These are phyloP conservation scores for Cylloceria caligata DNA, from an alignment of 2,888 invertebrate genomes.

Conservation along the genomic window DNA sequence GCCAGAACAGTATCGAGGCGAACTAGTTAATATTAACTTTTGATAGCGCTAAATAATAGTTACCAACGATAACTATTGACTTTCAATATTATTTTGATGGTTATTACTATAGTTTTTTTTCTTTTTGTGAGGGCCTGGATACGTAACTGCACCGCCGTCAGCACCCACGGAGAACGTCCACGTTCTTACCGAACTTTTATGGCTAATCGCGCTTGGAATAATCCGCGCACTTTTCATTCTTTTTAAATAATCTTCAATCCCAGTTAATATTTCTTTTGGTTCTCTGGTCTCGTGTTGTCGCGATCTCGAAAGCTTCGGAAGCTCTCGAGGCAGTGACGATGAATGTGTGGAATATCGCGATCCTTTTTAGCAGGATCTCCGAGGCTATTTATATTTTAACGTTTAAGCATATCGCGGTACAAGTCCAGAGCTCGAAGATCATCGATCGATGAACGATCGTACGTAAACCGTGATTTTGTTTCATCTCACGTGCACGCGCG, in stretches of 20 bases:
- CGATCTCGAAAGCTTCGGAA: slow-evolving; percentile 44
- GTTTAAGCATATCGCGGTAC: slow-evolving; percentile 5
- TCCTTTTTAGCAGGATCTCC: not conserved
- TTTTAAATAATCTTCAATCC: slow-evolving; percentile 13
- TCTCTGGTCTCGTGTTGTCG: slow-evolving; percentile 21
- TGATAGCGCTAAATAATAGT: no score
- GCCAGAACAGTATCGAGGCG: no score
- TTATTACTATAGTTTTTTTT: no score
- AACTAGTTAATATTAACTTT: no score
- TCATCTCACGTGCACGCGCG: slow-evolving; percentile 11
- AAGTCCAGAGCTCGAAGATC: slow-evolving; percentile 24
- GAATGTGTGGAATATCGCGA: slow-evolving; percentile 51
- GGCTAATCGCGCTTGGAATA: slow-evolving; percentile 24
- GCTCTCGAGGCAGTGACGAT: slow-evolving; percentile 53
- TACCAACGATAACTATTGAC: no score
- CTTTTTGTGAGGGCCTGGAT: not conserved
- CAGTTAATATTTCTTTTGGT: not conserved
- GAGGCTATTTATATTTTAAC: not conserved
- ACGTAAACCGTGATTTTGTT: not conserved
- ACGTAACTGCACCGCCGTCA: slow-evolving; percentile 26
- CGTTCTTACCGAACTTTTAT: slow-evolving; percentile 22
- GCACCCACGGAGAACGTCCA: slow-evolving; percentile 29
- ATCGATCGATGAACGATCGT: not conserved
- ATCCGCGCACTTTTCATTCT: slow-evolving; percentile 7
- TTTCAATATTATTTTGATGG: no score